phyloP scores from a whole-genome alignment of 2,888 invertebrate species.

The Scaptodrosophila latifasciaeformis region DNA sequence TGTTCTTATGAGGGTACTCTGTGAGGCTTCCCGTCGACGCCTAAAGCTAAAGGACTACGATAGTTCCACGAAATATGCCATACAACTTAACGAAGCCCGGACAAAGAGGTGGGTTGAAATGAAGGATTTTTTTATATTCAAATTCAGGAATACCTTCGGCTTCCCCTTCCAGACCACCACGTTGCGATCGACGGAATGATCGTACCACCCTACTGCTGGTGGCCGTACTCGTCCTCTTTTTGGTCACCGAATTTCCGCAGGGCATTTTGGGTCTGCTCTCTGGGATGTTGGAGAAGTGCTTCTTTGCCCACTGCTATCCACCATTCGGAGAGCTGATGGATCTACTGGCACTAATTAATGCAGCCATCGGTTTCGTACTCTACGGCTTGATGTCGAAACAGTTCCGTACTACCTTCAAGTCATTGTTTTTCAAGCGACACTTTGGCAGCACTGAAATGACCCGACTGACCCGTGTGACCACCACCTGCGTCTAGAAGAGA shows the following conservation, averaged over 20 bases:
- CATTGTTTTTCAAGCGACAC: constrained; percentile 83
- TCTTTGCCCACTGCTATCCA: constrained; percentile 87
- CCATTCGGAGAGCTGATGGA: constrained; percentile 92
- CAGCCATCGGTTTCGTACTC: constrained; percentile 93
- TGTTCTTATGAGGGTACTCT: constrained; percentile 81
- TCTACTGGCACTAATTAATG: constrained; percentile 90
- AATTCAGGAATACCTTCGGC: not conserved
- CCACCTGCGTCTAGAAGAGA: constrained; percentile 70
- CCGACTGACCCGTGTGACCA: constrained; percentile 71
- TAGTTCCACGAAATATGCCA: constrained; percentile 76
- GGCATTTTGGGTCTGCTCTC: constrained; percentile 84
- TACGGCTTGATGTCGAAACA: constrained; percentile 96
- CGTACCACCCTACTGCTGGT: constrained; percentile 92
- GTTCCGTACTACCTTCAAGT: constrained; percentile 86
- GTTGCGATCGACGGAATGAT: constrained; percentile 85
- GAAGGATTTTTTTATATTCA: not conserved
- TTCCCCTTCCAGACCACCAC: constrained; percentile 66
- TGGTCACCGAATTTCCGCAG: constrained; percentile 92
- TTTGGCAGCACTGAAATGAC: constrained; percentile 75
- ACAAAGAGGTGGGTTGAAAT: constrained; percentile 41
- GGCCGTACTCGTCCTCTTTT: constrained; percentile 88
- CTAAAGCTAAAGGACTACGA: constrained; percentile 81
- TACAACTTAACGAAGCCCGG: constrained; percentile 51
- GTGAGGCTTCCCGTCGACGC: constrained; percentile 84
- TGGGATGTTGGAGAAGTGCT: constrained; percentile 81